Evolutionary conservation across 2,888 invertebrate genomes (phyloP).

Genomic region (Atrina japonica): DNA sequence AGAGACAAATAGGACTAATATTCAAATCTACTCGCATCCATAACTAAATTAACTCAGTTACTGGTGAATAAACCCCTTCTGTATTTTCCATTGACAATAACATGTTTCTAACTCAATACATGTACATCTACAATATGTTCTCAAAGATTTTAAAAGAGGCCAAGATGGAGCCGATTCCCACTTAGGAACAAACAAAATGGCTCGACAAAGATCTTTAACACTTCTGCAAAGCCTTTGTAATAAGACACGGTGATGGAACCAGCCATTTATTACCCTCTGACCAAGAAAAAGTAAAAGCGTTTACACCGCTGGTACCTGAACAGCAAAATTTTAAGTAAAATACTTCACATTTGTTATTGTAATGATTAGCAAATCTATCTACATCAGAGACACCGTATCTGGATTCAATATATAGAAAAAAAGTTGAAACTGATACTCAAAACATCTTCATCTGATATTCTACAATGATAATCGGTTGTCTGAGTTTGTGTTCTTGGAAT

Average conservation of each 20-base stretch:
- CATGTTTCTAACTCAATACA: not conserved
- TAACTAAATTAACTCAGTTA: not conserved
- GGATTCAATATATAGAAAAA: not conserved
- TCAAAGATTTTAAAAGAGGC: too few relatives aligned
- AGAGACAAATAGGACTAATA: not conserved
- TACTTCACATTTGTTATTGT: slow-evolving; percentile 1
- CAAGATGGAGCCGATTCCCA: not conserved
- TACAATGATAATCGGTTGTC: slow-evolving; percentile 27
- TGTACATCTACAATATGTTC: not conserved
- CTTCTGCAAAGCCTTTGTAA: not conserved
- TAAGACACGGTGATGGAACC: not conserved
- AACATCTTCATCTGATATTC: slow-evolving; percentile 28
- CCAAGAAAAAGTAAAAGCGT: not conserved
- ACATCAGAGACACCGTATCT: not conserved
- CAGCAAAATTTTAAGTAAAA: not conserved
- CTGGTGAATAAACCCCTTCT: not conserved
- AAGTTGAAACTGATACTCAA: too few relatives aligned
- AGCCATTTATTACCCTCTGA: too few relatives aligned
- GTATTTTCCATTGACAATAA: not conserved
- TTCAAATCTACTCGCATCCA: slow-evolving; percentile 7
- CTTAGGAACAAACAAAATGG: not conserved
- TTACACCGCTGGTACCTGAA: not conserved
- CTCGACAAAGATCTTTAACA: not conserved
- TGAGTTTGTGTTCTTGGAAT: slow-evolving; percentile 23
- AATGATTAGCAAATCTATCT: not conserved